phyloP scores from a whole-genome alignment of 2,797 vertebrate genomes.

The Typhlichthys subterraneus region DNA sequence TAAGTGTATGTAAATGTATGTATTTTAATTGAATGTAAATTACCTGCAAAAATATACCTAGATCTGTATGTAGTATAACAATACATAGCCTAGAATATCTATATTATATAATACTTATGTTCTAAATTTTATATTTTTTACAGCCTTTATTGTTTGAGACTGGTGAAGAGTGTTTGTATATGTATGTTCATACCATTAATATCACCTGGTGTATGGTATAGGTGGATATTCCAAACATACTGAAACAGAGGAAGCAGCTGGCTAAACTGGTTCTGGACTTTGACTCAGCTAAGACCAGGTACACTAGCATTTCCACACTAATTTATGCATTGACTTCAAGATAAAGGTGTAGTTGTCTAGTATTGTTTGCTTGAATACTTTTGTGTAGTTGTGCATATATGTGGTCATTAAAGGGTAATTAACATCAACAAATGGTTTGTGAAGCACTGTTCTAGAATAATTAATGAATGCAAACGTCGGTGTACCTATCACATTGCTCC shows the following conservation, averaged over 20 bases:
- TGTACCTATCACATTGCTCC: background rate
- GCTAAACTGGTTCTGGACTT: conserved; percentile 93
- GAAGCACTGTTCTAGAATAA: background rate
- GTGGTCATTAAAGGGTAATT: too few relatives aligned
- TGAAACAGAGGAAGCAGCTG: conserved; percentile 94
- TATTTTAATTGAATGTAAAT: too few relatives aligned
- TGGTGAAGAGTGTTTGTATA: background rate
- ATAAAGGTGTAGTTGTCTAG: too few relatives aligned
- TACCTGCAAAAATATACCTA: too few relatives aligned
- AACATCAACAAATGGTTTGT: background rate
- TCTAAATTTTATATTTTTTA: background rate
- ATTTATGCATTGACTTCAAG: too few relatives aligned
- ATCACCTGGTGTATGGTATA: conserved; percentile 45
- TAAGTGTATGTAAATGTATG: too few relatives aligned
- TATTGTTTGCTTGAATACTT: too few relatives aligned
- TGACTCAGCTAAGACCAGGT: conserved; percentile 93
- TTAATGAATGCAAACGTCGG: background rate
- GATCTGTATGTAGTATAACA: too few relatives aligned
- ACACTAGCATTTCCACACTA: conserved; percentile 9
- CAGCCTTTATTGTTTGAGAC: conserved; percentile 4
- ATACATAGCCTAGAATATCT: too few relatives aligned
- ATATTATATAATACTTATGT: background rate
- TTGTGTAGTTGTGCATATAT: too few relatives aligned
- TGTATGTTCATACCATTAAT: background rate
- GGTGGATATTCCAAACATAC: conserved; percentile 95